phyloP scores from a whole-genome alignment of 2,797 vertebrate species.

The Enteromius anoplus region DNA sequence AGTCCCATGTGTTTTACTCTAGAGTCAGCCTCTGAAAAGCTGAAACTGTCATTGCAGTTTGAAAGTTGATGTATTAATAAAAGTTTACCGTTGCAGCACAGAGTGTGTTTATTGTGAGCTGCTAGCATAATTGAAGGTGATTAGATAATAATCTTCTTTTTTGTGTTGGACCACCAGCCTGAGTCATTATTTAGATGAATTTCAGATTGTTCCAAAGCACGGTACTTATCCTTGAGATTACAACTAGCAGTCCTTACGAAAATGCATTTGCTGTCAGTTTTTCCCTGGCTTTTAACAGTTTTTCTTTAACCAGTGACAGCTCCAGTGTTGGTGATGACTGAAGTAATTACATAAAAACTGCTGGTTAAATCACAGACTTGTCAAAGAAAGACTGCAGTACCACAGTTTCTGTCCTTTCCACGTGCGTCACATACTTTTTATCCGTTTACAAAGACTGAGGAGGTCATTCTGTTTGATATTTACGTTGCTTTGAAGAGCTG shows the following conservation, averaged over 20 bases:
- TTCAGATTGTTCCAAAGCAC: constrained; percentile 27
- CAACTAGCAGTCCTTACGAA: constrained; percentile 3
- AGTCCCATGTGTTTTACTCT: constrained; percentile 20
- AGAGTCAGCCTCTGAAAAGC: neutral
- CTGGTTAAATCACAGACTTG: constrained; percentile 48
- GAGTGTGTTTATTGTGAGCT: constrained; percentile 13
- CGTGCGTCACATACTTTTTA: neutral
- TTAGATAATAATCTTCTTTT: constrained; percentile 33
- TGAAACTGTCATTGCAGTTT: constrained; percentile 15
- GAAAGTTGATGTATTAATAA: constrained; percentile 26
- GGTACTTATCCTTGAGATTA: constrained; percentile 33
- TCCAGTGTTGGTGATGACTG: constrained; percentile 24
- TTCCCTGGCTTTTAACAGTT: constrained; percentile 19
- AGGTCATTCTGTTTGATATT: constrained; percentile 20
- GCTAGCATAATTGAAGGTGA: neutral
- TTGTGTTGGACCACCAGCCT: neutral
- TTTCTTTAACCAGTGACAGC: constrained; percentile 24
- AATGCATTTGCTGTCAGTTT: constrained; percentile 34
- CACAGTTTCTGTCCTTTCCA: neutral
- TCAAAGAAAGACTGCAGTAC: constrained; percentile 9
- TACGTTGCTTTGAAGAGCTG: constrained; percentile 21
- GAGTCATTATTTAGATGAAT: constrained; percentile 39
- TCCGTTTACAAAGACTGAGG: constrained; percentile 6
- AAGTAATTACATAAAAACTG: constrained; percentile 45
- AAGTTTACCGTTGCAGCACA: neutral